Evolutionary conservation across 2,113 vertebrate genomes (phyloP).

Genomic region (Megalops atlanticus): DNA sequence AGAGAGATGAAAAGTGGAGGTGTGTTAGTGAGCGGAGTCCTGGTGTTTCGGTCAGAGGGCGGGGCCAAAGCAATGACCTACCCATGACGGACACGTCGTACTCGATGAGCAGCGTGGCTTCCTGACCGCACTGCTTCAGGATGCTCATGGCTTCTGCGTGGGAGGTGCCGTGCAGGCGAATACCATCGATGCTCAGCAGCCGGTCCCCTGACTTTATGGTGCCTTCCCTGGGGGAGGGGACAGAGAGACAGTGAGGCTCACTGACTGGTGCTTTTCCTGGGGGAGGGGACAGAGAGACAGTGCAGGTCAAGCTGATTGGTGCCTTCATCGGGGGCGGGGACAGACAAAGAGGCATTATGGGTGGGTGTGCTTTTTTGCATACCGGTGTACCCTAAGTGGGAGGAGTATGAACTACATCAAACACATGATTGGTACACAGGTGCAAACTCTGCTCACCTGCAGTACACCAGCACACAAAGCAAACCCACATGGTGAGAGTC

Average conservation of each 20-base stretch:
- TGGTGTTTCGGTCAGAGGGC: not conserved
- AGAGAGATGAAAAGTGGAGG: no score
- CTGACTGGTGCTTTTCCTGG: slow-evolving; percentile 88
- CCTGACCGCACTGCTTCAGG: slow-evolving; percentile 96
- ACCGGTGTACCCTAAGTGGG: no score
- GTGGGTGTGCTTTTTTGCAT: no score
- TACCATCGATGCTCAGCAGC: slow-evolving; percentile 93
- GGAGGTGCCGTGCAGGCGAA: slow-evolving; percentile 89
- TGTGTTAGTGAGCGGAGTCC: not conserved
- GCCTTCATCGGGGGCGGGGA: not conserved
- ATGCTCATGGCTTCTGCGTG: slow-evolving; percentile 95
- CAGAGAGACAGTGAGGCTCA: no score
- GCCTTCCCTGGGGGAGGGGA: slow-evolving; percentile 79
- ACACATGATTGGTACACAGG: no score
- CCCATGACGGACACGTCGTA: slow-evolving; percentile 97
- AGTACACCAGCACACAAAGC: no score
- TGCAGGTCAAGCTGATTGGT: not conserved
- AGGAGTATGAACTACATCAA: no score
- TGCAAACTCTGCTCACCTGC: no score
- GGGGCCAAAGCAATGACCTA: slow-evolving; percentile 57
- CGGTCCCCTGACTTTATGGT: slow-evolving; percentile 93
- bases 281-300: slow-evolving; percentile 23
- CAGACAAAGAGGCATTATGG: no score
- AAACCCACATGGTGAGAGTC: no score
- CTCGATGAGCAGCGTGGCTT: slow-evolving; percentile 91